phyloP scores from a whole-genome alignment of 2,888 invertebrate species.

The Falcaria lacertinaria region DNA sequence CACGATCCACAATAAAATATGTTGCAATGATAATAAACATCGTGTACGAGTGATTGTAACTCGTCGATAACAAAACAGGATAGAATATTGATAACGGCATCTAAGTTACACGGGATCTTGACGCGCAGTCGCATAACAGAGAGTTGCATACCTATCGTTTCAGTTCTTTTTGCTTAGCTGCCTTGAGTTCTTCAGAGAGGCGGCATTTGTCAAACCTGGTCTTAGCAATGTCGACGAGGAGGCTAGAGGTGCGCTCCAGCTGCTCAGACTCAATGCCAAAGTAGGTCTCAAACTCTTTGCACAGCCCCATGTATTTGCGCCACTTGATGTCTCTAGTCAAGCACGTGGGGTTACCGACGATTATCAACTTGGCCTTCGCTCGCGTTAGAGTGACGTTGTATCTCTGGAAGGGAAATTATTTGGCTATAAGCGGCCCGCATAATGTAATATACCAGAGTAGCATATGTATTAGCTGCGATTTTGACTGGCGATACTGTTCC shows the following conservation, averaged over 20 bases:
- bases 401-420: conserved; percentile 63
- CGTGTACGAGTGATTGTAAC: too few relatives aligned
- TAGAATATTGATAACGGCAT: too few relatives aligned
- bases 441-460: too few relatives aligned
- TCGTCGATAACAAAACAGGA: too few relatives aligned
- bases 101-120: too few relatives aligned
- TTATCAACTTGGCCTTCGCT: conserved; percentile 84
- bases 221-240: conserved; percentile 38
- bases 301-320: conserved; percentile 57
- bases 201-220: conserved; percentile 37
- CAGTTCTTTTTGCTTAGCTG: conserved; percentile 7
- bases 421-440: too few relatives aligned
- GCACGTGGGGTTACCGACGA: conserved; percentile 70
- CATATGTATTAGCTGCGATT: too few relatives aligned
- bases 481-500: too few relatives aligned
- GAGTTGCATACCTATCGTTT: conserved; percentile 1
- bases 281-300: conserved; percentile 43
- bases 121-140: too few relatives aligned
- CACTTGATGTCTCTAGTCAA: conserved; percentile 51
- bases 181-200: conserved; percentile 26
- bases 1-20: too few relatives aligned
- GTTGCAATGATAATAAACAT: too few relatives aligned
- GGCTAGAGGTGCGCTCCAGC: conserved; percentile 26
- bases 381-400: conserved; percentile 87
- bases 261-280: conserved; percentile 50